These are phyloP conservation scores for Crypturellus undulatus DNA, from an alignment of 2,113 vertebrate species.

Conservation along the genomic window DNA sequence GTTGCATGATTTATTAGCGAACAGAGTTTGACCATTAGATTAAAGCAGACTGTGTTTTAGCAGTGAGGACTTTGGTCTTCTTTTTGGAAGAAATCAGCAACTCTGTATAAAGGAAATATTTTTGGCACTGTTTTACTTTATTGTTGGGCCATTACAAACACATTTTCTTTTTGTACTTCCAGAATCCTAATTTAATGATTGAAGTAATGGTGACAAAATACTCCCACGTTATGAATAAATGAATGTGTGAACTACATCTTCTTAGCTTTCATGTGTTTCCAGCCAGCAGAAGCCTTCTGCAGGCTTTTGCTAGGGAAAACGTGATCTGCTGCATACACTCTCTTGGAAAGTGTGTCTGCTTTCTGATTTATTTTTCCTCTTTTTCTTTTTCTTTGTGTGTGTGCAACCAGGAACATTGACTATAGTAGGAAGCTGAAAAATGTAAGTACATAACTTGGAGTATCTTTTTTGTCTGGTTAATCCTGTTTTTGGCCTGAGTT, in stretches of 20 bases:
- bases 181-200: slow-evolving; percentile 39
- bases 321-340: slow-evolving; percentile 8
- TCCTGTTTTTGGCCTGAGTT: background rate
- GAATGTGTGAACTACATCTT: slow-evolving; percentile 46
- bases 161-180: slow-evolving; percentile 24
- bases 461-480: background rate
- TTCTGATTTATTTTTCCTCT: slow-evolving; percentile 20
- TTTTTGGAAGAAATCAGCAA: slow-evolving; percentile 5
- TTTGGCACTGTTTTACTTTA: slow-evolving; percentile 23
- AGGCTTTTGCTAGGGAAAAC: slow-evolving; percentile 31
- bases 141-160: slow-evolving; percentile 10
- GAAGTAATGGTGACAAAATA: slow-evolving; percentile 52
- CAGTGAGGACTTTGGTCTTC: background rate
- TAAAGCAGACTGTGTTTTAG: background rate
- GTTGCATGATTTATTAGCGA: background rate
- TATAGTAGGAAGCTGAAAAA: slow-evolving; percentile 92
- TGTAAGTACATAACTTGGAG: slow-evolving; percentile 85
- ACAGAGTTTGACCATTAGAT: background rate
- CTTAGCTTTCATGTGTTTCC: slow-evolving; percentile 39
- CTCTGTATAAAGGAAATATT: background rate
- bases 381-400: background rate
- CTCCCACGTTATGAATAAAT: slow-evolving; percentile 49
- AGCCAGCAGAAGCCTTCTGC: slow-evolving; percentile 28
- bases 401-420: slow-evolving; percentile 83
- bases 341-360: slow-evolving; percentile 58